Evolutionary conservation across 2,888 invertebrate species (phyloP), one percentile per base, ranked within the genome.

Genomic region (Nephrotoma guestfalica): DNA sequence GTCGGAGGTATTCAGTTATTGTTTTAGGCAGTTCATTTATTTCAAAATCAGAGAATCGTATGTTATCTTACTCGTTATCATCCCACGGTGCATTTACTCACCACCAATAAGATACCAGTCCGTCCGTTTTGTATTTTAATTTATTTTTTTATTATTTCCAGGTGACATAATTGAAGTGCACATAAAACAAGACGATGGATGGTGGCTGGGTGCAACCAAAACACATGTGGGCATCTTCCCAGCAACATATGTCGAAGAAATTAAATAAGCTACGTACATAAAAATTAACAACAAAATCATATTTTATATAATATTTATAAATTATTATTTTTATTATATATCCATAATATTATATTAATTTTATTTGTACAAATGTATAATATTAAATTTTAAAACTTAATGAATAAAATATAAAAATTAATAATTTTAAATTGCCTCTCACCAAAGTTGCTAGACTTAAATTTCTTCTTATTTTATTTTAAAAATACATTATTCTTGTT

Each of bases 141-240:
- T 13, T 41, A 57, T 2, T 11, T 84, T 47, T 84, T 47, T 13
- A 40, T 51, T 93, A 41, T 91, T 90, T 90, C 90, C 93, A 92
- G 97, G 98, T 88, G 97, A 98, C 91, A 92, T 97, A 86, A 96
- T 98, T 89, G 95, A 95, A 89, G 96, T 98, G 51, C 97, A 96
- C 90, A 95, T 96, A 89, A 97, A 98, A 90, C 97, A 97, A 91
- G 96, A 96, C 45, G 97, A 97, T 89, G 98, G 97, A 51, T 98
- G 98, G 98, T 98, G 98, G 98, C 93, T 97, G 87, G 98, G 98
- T 3, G 97, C 97, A 89, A 93, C 97, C 87, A 94, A 95, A 89
- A 97, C 97, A 83, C 94, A 94, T 88, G 95, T 96, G 88, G 98
- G 98, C 41, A 97, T 97, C 89, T 98, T 98, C 90, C 98, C 98